Base-by-base conservation (phyloP, 2,888 invertebrate genomes). In the Congeria kusceri region DNA sequence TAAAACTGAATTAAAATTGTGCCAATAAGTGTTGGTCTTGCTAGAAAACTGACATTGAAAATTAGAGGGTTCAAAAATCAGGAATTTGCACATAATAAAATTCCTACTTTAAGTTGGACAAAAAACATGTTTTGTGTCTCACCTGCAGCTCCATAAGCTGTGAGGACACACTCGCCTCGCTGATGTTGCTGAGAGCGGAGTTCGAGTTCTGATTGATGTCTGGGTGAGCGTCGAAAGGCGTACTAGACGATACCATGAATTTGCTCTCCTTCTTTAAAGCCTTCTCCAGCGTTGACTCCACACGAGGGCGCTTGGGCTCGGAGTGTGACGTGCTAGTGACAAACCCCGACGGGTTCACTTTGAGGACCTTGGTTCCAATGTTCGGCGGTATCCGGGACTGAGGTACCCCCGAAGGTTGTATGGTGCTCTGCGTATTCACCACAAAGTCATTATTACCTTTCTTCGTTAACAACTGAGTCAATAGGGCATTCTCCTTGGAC, bases 331-430 rank as follows among this genome's bases (percentile, higher is more conserved):
- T 39, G 46, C 68, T 62, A 3, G 63, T 32, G 15, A 47, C 56
- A 46, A 69, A 64, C 15, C 70, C 59, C 28, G 79, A 74, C 11
- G 86, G 87, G 75, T 77, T 82, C 47, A 87, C 81, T 61, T 86
- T 90, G 20, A 88, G 83, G 7, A 84, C 69, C 61, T 85, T 87
- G 4, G 77, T 73, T 2, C 84, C 73, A 23, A 86, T 57, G 59
- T 91, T 92, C 76, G 88, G 90, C 18, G 93, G 92, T 56, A 94
- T 88, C 56, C 93, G 90, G 29, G 90, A 90, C 93, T 96, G 96
- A 56, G 97, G 96, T 86, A 88, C 85, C 3, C 82, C 86, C 11
- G 86, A 86, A 3, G 91, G 91, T 56, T 84, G 84, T 20, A 88
- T 86, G 7, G 90, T 87, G 63, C 86, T 77, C 46, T 86, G 80